Evolutionary conservation across 2,113 vertebrate genomes (phyloP).

Genomic region (Muntiacus muntjak): DNA sequence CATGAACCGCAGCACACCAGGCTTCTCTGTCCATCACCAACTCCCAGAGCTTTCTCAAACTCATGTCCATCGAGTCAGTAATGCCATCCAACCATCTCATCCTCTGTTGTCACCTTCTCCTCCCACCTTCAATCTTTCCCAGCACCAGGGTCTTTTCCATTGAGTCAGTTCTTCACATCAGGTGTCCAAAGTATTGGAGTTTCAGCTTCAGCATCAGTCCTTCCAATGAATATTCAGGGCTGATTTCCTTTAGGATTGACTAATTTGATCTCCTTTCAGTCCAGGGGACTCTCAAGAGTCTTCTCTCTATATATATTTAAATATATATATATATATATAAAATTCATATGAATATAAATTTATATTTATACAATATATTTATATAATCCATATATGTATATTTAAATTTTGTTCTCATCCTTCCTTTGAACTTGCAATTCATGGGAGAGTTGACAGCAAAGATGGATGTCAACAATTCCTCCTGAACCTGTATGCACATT

Average conservation of each 20-base stretch:
- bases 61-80: background rate
- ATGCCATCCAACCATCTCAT: background rate
- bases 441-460: background rate
- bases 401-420: background rate
- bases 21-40: background rate
- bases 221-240: background rate
- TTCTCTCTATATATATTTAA: background rate
- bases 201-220: background rate
- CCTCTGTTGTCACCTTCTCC: background rate
- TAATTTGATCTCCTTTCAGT: background rate
- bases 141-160: background rate
- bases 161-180: background rate
- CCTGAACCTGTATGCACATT: background rate
- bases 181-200: background rate
- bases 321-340: background rate
- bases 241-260: background rate
- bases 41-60: background rate
- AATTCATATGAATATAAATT: background rate
- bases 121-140: background rate
- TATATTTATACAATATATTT: background rate
- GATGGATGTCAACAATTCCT: background rate
- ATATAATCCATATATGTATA: background rate
- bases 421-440: background rate
- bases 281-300: background rate
- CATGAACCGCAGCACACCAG: background rate